Percentiles rank a stretch among this genome's conserved stretches.
Evolutionary conservation across 1,140 invertebrate species (phyloP).

Genomic region (Platyscapa corneri): DNA sequence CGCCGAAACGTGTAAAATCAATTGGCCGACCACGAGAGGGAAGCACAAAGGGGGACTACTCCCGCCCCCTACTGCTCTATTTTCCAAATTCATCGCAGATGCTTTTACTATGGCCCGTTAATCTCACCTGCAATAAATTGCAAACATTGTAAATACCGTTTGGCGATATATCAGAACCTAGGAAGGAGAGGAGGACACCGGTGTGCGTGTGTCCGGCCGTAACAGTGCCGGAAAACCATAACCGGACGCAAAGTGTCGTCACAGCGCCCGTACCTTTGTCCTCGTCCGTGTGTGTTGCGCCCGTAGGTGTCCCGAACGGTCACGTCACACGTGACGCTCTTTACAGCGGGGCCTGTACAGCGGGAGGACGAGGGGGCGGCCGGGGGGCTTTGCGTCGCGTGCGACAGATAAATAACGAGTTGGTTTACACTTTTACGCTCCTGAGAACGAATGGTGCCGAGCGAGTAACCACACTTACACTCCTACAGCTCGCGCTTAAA

Average conservation of each 20-base stretch:
- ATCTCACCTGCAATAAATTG: constrained; percentile 39
- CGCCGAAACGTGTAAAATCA: constrained; percentile 41
- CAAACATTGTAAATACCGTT: constrained; percentile 46
- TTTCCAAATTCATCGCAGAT: constrained; percentile 42
- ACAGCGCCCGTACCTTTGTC: constrained; percentile 26
- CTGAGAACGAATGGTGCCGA: constrained; percentile 29
- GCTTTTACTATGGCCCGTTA: constrained; percentile 27
- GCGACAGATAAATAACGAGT: constrained; percentile 63
- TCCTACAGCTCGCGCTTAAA: neutral
- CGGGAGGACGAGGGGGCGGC: too few relatives aligned
- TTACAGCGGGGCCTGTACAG: too few relatives aligned
- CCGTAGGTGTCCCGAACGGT: too few relatives aligned
- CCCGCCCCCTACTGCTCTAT: neutral
- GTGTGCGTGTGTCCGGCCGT: neutral
- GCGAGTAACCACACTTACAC: neutral
- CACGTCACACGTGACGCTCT: neutral
- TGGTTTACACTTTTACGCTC: constrained; percentile 66
- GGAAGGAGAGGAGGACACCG: neutral
- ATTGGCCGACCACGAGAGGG: neutral
- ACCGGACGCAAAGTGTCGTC: constrained; percentile 55
- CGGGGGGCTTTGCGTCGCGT: constrained; percentile 40
- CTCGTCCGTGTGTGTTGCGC: too few relatives aligned
- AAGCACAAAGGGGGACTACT: too few relatives aligned
- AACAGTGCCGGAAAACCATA: constrained; percentile 34
- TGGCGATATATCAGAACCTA: constrained; percentile 30